phyloP scores from a whole-genome alignment of 30 jellyfish, hydroid and myxozoan species.

The Sanderia malayensis region DNA sequence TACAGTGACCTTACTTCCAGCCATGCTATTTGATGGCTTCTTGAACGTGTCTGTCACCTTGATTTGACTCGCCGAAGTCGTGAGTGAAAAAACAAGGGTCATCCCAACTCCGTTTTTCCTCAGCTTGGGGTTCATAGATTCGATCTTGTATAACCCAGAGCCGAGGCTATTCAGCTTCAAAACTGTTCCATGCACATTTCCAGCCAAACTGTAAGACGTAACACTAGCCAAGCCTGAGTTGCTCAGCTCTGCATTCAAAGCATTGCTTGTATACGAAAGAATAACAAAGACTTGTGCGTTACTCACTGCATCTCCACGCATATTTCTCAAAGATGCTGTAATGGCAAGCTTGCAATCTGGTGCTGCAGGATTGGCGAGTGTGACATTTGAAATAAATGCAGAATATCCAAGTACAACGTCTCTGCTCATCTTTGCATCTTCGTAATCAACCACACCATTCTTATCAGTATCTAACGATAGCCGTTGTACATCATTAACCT shows the following conservation, averaged over 20 bases:
- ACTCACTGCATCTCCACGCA: conserved; percentile 35
- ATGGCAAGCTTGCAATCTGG: conserved; percentile 54
- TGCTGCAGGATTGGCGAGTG: conserved; percentile 35
- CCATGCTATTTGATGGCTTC: conserved; percentile 29
- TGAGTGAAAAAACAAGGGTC: conserved; percentile 22
- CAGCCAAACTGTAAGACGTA: conserved; percentile 29
- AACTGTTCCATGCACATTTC: conserved; percentile 34
- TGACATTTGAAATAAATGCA: conserved; percentile 23
- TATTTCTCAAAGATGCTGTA: conserved; percentile 27
- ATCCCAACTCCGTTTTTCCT: conserved; percentile 41
- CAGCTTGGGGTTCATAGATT: conserved; percentile 26
- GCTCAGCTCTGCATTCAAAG: conserved; percentile 32
- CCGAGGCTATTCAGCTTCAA: conserved; percentile 26
- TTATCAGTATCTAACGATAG: conserved; percentile 50
- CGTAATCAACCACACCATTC: conserved; percentile 48
- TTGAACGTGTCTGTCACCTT: conserved; percentile 43
- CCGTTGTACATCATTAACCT: conserved; percentile 2
- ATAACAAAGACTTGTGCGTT: conserved; percentile 36
- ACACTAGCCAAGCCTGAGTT: conserved; percentile 40
- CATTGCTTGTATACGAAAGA: conserved; percentile 12
- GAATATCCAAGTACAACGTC: conserved; percentile 45
- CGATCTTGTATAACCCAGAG: conserved; percentile 23
- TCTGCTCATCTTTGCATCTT: conserved; percentile 41
- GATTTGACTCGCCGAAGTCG: conserved; percentile 15
- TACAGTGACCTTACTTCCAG: conserved; percentile 49